phyloP scores from a whole-genome alignment of 2,113 vertebrate species.

The Hemicordylus capensis region DNA sequence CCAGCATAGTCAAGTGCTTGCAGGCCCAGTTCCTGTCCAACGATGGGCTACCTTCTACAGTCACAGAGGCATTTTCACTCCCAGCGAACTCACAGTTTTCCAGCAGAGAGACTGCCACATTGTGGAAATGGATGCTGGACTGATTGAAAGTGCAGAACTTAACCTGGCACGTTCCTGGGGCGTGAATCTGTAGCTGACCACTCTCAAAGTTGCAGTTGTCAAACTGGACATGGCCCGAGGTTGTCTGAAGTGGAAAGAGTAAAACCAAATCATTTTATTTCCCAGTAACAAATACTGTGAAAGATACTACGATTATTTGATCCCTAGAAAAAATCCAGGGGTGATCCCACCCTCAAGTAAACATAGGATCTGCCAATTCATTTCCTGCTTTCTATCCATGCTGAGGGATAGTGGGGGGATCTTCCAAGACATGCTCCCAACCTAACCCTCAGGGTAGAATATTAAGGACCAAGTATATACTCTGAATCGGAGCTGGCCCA shows the following conservation, averaged over 20 bases:
- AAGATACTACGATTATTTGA: accelerated
- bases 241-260: constrained; percentile 76
- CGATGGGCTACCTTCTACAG: constrained; percentile 85
- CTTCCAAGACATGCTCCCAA: neutral
- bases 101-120: constrained; percentile 83
- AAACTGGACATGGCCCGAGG: constrained; percentile 88
- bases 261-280: constrained; percentile 15
- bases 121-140: constrained; percentile 84
- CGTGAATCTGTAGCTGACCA: constrained; percentile 86
- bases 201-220: constrained; percentile 92
- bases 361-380: neutral
- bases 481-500: neutral
- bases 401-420: neutral
- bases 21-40: constrained; percentile 91
- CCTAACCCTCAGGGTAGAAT: neutral
- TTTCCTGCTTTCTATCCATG: neutral
- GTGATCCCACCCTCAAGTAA: neutral
- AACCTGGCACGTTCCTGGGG: constrained; percentile 89
- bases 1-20: constrained; percentile 83
- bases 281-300: neutral
- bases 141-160: constrained; percentile 92
- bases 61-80: constrained; percentile 89
- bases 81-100: constrained; percentile 91
- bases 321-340: neutral
- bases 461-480: neutral